A percentile compares a stretch with the other conserved stretches of the same genome.
Conservation (phyloP, 2,888 invertebrate species). For the Podabrus alpinus region DNA sequence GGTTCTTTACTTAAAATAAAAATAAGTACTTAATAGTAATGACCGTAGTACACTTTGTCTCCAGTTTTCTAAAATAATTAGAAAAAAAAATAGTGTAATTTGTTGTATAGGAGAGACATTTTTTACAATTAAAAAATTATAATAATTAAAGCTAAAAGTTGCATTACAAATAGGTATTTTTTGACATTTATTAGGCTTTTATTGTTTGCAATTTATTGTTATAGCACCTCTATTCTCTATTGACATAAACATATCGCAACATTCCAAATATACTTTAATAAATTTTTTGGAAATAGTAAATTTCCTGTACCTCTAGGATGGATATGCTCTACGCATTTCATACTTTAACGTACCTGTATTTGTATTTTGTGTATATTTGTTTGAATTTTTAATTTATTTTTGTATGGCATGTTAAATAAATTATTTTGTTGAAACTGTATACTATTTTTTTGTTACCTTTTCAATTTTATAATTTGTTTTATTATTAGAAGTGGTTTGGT, state of each 20-base stretch:
- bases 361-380: neutral
- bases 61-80: neutral
- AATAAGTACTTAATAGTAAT: neutral
- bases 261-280: neutral
- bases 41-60: neutral
- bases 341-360: neutral
- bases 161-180: neutral
- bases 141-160: neutral
- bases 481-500: too few relatives aligned
- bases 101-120: neutral
- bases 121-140: neutral
- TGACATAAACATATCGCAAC: neutral
- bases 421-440: neutral
- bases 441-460: neutral
- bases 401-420: conserved; percentile 13
- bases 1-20: neutral
- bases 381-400: conserved; percentile 8
- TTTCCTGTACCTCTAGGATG: neutral
- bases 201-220: neutral
- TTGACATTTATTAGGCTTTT: neutral
- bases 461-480: neutral
- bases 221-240: neutral
- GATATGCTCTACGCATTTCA: neutral
- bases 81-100: neutral
- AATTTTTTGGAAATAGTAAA: neutral